These are phyloP conservation scores for Microplitis demolitor DNA, from an alignment of 1,140 invertebrate species.

Conservation along the genomic window DNA sequence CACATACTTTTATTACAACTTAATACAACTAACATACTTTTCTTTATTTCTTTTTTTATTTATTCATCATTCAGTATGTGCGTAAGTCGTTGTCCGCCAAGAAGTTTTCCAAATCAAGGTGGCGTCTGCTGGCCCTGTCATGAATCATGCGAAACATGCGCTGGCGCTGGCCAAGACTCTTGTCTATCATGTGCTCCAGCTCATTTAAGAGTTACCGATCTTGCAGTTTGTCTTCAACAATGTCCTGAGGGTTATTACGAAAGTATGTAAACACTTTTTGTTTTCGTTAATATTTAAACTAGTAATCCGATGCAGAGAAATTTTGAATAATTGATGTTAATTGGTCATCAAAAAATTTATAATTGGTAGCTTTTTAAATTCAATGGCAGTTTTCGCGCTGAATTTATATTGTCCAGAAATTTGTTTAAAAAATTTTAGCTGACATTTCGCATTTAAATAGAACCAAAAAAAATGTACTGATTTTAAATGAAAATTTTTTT, in stretches of 20 bases:
- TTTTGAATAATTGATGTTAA: too few relatives aligned
- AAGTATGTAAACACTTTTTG: constrained; percentile 61
- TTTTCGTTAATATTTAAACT: background rate
- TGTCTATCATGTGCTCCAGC: constrained; percentile 81
- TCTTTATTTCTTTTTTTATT: constrained; percentile 31
- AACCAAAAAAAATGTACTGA: too few relatives aligned
- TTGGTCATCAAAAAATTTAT: too few relatives aligned
- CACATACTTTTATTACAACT: background rate
- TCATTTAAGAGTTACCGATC: constrained; percentile 76
- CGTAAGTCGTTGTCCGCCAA: constrained; percentile 78
- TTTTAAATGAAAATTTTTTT: too few relatives aligned
- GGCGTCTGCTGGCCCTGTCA: constrained; percentile 82
- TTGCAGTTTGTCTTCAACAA: constrained; percentile 80
- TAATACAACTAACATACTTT: background rate
- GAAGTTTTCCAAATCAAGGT: constrained; percentile 78
- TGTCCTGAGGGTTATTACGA: constrained; percentile 87
- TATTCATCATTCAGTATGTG: constrained; percentile 66
- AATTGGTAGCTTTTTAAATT: too few relatives aligned
- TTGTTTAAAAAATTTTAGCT: too few relatives aligned
- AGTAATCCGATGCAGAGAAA: background rate
- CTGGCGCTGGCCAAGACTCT: constrained; percentile 80
- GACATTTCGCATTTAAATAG: too few relatives aligned
- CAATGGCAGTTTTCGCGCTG: too few relatives aligned
- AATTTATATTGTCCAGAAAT: too few relatives aligned
- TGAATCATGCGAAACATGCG: constrained; percentile 82